These are phyloP conservation scores for Platypus cylindrus DNA, from an alignment of 2,888 invertebrate species.

Conservation along the genomic window DNA sequence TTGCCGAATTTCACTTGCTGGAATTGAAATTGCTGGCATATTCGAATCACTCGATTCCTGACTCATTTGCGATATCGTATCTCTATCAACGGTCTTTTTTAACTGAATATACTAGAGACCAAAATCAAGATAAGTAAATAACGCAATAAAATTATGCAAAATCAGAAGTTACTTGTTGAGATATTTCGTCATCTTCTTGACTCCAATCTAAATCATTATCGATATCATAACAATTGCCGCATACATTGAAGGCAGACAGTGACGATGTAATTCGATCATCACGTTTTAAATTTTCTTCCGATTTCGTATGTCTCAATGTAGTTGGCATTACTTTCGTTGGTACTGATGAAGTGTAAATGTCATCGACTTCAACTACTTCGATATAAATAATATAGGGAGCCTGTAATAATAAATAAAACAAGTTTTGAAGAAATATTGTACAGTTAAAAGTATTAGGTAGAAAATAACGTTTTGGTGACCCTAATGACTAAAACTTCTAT, in stretches of 20 bases:
- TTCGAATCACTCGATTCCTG: slow-evolving; percentile 71
- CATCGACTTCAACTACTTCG: slow-evolving; percentile 84
- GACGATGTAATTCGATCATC: slow-evolving; percentile 34
- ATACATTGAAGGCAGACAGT: slow-evolving; percentile 40
- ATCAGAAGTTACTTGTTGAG: slow-evolving; percentile 44
- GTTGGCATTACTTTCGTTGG: slow-evolving; percentile 82
- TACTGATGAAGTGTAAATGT: slow-evolving; percentile 70
- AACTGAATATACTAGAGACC: slow-evolving; percentile 49
- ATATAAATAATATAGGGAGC: slow-evolving; percentile 98
- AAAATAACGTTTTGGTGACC: no score
- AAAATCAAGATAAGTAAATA: slow-evolving; percentile 1
- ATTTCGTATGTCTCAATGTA: slow-evolving; percentile 73
- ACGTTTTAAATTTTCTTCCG: slow-evolving; percentile 72
- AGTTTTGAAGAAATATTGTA: no score
- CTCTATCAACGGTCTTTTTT: slow-evolving; percentile 53
- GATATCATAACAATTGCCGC: slow-evolving; percentile 39
- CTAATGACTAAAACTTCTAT: no score
- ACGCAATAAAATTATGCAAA: neutral
- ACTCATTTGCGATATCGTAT: slow-evolving; percentile 83
- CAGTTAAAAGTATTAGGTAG: no score
- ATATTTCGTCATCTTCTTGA: slow-evolving; percentile 90
- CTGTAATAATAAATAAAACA: slow-evolving; percentile 34
- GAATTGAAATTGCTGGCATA: slow-evolving; percentile 58
- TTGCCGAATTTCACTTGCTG: slow-evolving; percentile 76
- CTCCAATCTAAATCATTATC: slow-evolving; percentile 71